Percentiles rank a stretch among this genome's conserved stretches.
phyloP scores from a whole-genome alignment of 2,113 vertebrate species.

The Rissa tridactyla region DNA sequence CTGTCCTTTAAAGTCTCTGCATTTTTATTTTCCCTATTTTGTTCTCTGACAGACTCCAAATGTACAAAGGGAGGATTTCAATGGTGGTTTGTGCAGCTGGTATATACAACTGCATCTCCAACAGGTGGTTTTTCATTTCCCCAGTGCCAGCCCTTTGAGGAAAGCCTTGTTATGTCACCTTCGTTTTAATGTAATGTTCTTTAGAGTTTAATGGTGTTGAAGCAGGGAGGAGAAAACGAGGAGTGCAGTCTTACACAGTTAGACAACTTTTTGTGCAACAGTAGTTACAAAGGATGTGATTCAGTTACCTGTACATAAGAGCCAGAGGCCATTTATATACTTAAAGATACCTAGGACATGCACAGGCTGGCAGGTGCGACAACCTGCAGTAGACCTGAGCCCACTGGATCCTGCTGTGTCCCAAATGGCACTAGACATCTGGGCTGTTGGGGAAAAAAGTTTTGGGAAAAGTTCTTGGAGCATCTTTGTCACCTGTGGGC shows the following conservation, averaged over 20 bases:
- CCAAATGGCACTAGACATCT: background rate
- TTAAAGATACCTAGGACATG: background rate
- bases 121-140: background rate
- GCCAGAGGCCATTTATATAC: background rate
- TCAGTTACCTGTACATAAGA: background rate
- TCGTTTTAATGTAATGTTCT: background rate
- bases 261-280: background rate
- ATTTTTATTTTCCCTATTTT: background rate
- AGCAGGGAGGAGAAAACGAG: background rate
- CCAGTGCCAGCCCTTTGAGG: background rate
- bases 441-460: background rate
- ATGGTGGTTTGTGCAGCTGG: background rate
- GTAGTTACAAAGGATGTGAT: background rate
- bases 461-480: background rate
- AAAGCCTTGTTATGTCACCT: background rate
- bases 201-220: background rate
- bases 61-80: background rate
- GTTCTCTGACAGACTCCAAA: background rate
- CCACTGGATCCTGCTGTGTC: background rate
- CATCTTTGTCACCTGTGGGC: background rate
- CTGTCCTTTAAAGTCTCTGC: background rate
- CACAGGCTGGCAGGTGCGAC: background rate
- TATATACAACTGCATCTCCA: background rate
- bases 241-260: background rate
- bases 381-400: background rate